Conservation (phyloP, 1,140 invertebrate genomes). For the Trichonephila inaurata region DNA sequence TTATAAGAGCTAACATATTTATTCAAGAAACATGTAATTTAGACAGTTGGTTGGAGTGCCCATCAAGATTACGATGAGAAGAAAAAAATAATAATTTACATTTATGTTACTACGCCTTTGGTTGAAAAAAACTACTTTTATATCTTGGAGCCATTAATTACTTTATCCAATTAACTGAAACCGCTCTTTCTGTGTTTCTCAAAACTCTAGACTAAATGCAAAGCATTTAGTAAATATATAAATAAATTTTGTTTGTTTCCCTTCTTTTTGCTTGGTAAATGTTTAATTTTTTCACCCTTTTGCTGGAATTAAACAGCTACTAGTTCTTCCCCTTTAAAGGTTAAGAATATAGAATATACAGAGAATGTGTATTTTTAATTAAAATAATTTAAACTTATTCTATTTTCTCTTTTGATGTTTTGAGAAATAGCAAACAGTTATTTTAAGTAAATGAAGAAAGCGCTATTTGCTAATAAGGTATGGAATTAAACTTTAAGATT, state of each 20-base stretch:
- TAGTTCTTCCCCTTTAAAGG: not conserved
- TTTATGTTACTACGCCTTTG: not conserved
- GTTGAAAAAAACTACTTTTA: not conserved
- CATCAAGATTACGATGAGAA: no score
- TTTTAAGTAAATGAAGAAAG: not conserved
- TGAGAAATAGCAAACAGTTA: not conserved
- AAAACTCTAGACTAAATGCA: not conserved
- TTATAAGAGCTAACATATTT: no score
- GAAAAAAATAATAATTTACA: not conserved
- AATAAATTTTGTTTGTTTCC: not conserved
- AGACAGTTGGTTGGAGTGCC: no score
- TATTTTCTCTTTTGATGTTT: no score
- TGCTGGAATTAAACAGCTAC: not conserved
- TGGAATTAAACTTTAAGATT: no score
- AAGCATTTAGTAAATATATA: not conserved
- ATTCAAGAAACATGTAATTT: no score
- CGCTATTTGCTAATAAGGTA: not conserved
- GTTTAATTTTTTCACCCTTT: not conserved
- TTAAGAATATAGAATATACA: not conserved
- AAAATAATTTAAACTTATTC: not conserved
- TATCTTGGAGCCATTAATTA: not conserved
- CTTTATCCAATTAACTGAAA: conserved; percentile 10
- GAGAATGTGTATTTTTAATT: not conserved
- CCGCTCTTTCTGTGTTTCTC: not conserved
- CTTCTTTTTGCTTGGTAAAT: not conserved